Base-by-base conservation (phyloP, 2,797 vertebrate genomes). In the Chaetophractus vellerosus region DNA sequence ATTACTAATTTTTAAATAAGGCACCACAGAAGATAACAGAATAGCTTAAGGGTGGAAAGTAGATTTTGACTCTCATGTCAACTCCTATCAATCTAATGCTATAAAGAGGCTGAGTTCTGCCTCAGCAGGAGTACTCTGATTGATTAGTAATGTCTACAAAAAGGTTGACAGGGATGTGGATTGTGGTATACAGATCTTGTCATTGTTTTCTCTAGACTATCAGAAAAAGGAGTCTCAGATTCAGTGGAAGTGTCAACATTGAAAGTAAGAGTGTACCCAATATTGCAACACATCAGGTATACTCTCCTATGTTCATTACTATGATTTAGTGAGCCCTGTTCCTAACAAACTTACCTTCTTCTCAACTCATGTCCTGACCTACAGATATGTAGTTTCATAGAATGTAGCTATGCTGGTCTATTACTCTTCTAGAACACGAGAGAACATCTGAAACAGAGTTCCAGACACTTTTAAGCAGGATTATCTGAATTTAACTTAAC, bases 1-100 rank as follows among this genome's bases (percentile, higher is more conserved):
- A 68, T 79, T 84, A 81, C 12, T 78, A 76, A 72, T 66, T 66
- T 93, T 93, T 89, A 48, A 87, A 52, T 91, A 93, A 66, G 31
- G 3, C 1, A 81, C 61, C 57, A 63, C 36, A 84, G 19, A 85
- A 61, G 16, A 41, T 50, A 91, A 86, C 5, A 19, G 50, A 74
- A 50, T 55, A 74, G 15, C 45, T 96, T 41, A 61, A 21, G 86
- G 69, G 63, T 94, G 14, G 57, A 80, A 84, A 90, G 72, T 9
- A 18, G 2, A 31, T 95, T 85, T 88, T 15, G n/a, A 61, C 24
- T 92, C 8, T 85, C 24, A 1, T 41, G 89, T 2, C 26, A 61
- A 28, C 59, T 92, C 31, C 76, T 88, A 66, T 48, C 38, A 81
- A 0, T 74, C 52, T 36, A 94, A 69, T 68, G 33, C 9, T 76